Percentiles rank a stretch among this genome's conserved stretches.
Conservation (phyloP, 1,140 invertebrate species). For the Physella acuta region DNA sequence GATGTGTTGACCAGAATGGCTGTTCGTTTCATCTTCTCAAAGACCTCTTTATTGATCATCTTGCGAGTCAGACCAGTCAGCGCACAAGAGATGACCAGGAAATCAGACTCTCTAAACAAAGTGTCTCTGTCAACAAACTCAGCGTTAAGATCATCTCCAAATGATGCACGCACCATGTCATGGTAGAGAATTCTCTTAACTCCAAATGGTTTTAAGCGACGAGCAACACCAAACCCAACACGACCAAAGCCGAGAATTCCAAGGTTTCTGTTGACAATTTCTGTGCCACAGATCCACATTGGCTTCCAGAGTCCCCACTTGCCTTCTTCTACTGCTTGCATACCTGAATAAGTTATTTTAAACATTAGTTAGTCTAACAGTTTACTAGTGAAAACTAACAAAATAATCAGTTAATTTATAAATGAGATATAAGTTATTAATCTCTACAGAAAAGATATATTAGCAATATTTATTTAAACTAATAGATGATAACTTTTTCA, state of each 20-base stretch:
- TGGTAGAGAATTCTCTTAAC: slow-evolving; percentile 72
- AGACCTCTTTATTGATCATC: slow-evolving; percentile 37
- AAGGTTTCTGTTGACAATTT: slow-evolving; percentile 74
- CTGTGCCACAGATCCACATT: slow-evolving; percentile 83
- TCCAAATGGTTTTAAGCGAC: slow-evolving; percentile 71
- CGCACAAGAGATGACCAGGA: slow-evolving; percentile 52
- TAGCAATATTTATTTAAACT: too few relatives aligned
- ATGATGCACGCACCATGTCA: slow-evolving; percentile 66
- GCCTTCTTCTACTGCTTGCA: slow-evolving; percentile 46
- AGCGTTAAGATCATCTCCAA: slow-evolving; percentile 67
- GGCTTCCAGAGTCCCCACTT: slow-evolving; percentile 74
- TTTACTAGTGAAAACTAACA: too few relatives aligned
- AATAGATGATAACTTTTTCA: too few relatives aligned
- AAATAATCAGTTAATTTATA: too few relatives aligned
- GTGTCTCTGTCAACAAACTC: slow-evolving; percentile 66
- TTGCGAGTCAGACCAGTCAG: slow-evolving; percentile 38
- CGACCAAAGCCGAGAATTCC: slow-evolving; percentile 83
- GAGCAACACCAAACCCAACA: slow-evolving; percentile 70
- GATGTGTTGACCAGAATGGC: slow-evolving; percentile 55
- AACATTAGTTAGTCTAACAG: too few relatives aligned
- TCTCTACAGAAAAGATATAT: too few relatives aligned
- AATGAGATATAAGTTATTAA: too few relatives aligned
- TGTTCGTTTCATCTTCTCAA: slow-evolving; percentile 59
- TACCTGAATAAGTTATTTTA: slow-evolving; percentile 44
- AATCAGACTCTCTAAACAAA: slow-evolving; percentile 45